A percentile compares a stretch with the other conserved stretches of the same genome.
These are phyloP conservation scores for Propithecus deckenii DNA, from an alignment of 2,797 vertebrate genomes.

Conservation along the genomic window DNA sequence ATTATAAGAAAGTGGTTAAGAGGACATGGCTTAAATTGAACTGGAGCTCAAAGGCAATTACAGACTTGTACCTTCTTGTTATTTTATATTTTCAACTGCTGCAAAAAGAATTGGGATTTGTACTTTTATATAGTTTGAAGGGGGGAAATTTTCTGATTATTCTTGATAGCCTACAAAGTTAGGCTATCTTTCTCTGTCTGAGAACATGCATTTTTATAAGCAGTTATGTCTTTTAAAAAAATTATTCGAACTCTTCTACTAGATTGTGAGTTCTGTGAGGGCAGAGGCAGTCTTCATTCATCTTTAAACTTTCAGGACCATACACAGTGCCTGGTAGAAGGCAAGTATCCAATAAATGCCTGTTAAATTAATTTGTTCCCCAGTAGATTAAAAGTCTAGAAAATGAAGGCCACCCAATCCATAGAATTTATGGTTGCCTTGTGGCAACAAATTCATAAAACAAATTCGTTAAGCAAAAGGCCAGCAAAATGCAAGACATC, in stretches of 20 bases:
- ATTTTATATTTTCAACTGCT: constrained; percentile 41
- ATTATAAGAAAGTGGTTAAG: background rate
- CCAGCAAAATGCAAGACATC: background rate
- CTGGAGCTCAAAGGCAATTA: constrained; percentile 2
- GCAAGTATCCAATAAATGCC: background rate
- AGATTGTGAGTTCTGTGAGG: background rate
- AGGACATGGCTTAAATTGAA: constrained; percentile 43
- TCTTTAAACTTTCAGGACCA: constrained; percentile 7
- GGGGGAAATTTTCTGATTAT: background rate
- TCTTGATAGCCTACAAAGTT: background rate
- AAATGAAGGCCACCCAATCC: background rate
- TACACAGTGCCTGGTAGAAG: background rate
- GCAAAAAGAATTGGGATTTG: constrained; percentile 43
- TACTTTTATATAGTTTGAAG: constrained; percentile 19
- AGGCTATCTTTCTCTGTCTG: background rate
- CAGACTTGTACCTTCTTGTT: constrained; percentile 29
- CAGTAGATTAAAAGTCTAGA: background rate
- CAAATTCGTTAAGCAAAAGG: background rate
- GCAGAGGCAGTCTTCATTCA: background rate
- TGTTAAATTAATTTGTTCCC: background rate
- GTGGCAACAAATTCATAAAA: constrained; percentile 31
- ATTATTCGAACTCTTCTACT: background rate
- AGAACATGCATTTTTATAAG: background rate
- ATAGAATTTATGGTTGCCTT: background rate
- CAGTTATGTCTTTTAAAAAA: background rate